Percentiles rank a stretch among this genome's conserved stretches.
Conservation (phyloP, 1,140 invertebrate genomes). For the Lasaia peninsularis region DNA sequence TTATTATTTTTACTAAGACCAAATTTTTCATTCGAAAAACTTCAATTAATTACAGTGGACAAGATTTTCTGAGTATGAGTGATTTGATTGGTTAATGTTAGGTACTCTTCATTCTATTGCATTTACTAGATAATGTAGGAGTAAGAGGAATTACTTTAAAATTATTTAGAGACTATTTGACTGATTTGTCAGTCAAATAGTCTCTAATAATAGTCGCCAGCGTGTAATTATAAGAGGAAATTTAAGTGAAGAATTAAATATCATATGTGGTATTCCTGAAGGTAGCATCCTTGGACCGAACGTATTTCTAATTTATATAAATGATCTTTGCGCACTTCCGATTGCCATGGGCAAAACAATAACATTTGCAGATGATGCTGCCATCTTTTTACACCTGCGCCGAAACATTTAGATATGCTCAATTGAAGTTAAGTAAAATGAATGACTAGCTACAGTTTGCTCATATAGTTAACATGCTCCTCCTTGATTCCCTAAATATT, state of each 20-base stretch:
- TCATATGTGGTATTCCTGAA: conserved; percentile 11
- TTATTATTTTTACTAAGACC: no score
- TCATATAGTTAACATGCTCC: background rate
- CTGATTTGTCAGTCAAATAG: no score
- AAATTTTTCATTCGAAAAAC: no score
- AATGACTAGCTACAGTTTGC: conserved; percentile 14
- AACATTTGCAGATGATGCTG: conserved; percentile 19
- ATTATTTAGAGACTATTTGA: conserved; percentile 4
- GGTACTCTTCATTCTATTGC: no score
- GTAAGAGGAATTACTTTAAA: conserved; percentile 13
- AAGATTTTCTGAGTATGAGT: no score
- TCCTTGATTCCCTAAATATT: background rate
- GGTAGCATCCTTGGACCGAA: conserved; percentile 16
- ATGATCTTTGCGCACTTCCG: background rate
- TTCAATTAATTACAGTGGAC: no score
- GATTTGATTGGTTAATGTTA: no score
- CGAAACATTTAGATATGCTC: background rate
- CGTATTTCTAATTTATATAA: conserved; percentile 19
- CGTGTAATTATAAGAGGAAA: background rate
- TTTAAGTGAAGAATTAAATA: background rate
- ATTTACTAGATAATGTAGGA: conserved; percentile 15
- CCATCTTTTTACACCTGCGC: conserved; percentile 10
- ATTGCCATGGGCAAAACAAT: background rate
- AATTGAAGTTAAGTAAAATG: background rate
- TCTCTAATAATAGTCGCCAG: conserved; percentile 15